Percentiles rank a stretch among this genome's conserved stretches.
Evolutionary conservation across 2,113 vertebrate genomes (phyloP).

Genomic region (Engraulis encrasicolus): DNA sequence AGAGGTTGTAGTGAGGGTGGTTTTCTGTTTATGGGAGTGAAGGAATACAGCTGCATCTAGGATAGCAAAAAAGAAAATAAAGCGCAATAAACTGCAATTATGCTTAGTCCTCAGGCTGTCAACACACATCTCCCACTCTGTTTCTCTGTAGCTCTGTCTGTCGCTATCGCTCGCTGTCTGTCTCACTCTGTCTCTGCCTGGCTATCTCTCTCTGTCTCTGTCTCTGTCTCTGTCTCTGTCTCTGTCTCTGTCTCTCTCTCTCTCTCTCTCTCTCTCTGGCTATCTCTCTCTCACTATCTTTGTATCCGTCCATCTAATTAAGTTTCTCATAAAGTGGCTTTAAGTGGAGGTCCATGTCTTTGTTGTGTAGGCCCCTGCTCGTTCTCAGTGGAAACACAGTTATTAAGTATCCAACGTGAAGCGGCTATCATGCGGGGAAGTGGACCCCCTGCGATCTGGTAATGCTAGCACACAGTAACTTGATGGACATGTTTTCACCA

Average conservation of each 20-base stretch:
- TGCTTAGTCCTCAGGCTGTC: not conserved
- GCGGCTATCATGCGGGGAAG: not conserved
- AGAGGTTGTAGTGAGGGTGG: not conserved
- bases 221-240: no score
- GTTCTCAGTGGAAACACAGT: not conserved
- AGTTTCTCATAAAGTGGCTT: conserved; percentile 11
- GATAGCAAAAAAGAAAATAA: not conserved
- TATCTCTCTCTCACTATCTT: no score
- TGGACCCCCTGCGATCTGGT: not conserved
- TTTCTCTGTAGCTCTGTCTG: no score
- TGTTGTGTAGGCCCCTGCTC: not conserved
- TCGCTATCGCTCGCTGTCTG: no score
- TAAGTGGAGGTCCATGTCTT: not conserved
- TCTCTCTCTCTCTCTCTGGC: not conserved
- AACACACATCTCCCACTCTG: not conserved
- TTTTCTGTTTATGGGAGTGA: not conserved
- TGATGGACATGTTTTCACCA: no score
- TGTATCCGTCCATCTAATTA: not conserved
- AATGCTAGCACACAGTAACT: not conserved
- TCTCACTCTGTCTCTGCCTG: not conserved
- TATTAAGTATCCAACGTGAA: conserved; percentile 5
- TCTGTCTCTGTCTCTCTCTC: no score
- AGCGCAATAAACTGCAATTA: no score
- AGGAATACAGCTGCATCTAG: not conserved
- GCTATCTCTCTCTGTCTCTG: no score